Base-by-base conservation (phyloP, 2,888 invertebrate genomes). In the Drosophila nr. fundita region DNA sequence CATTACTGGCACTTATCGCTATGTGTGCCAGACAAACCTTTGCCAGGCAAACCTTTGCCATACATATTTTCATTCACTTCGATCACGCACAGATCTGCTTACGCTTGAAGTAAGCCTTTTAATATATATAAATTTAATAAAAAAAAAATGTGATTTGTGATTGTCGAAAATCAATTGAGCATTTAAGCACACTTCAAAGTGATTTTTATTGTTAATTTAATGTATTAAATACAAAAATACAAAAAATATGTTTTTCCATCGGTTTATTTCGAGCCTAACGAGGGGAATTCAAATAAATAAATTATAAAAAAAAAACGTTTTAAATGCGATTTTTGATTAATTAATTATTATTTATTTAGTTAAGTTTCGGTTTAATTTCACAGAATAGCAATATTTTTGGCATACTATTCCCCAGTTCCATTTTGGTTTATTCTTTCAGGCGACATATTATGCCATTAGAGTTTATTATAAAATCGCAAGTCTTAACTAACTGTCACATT, bases 351-450 rank as follows among this genome's bases (percentile, higher is more conserved):
- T 45, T 21, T 15, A 15, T 4, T 1, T 4, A 45, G 21, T 42
- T 13, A 42, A 6, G 6, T 42, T 13, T 42, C 21, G 3, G 3
- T 13, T 6, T 3, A 21, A 21, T 21, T 42, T 8, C 8, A 38
- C 18, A n/a, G 38, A n/a, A n/a, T 4, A 10, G 0, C 8, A 10
- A 8, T 7, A 1, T 40, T n/a, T 10, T 40, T 10, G n/a, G 38
- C n/a, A n/a, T 2, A 15, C 7, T 15, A 15, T 15, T 24, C 2
- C 21, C 0, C 15, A 8, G 8, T 1, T 24, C 0, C 4, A 15
- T 7, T 45, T 13, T 15, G 7, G 8, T 21, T 21, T 45, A 21
- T 45, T 1, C 13, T 2, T 10, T 40, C 4, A n/a, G n/a, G 10
- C 10, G 0, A n/a, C 10, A 13, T 45, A 21, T 13, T 13, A 7